Conservation (phyloP, 92 coral and sea anemone genomes). For the Parazoanthus swiftii region DNA sequence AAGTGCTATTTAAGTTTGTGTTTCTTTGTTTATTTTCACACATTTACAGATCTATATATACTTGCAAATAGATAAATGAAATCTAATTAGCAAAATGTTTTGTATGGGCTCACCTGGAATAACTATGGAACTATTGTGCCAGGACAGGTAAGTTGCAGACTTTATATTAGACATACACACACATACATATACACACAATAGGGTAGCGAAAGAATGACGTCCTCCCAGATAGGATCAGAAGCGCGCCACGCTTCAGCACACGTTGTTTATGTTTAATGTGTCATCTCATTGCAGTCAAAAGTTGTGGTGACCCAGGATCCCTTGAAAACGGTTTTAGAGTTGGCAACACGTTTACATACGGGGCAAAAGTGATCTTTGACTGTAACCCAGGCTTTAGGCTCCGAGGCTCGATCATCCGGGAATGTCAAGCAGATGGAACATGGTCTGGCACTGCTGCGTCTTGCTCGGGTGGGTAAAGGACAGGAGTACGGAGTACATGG, state of each 20-base stretch:
- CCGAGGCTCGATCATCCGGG: conserved; percentile 76
- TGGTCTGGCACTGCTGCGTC: conserved; percentile 87
- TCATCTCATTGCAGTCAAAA: conserved; percentile 60
- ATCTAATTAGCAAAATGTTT: no score
- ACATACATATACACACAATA: no score
- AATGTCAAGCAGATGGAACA: conserved; percentile 77
- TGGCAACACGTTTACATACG: conserved; percentile 80
- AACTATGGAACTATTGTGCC: no score
- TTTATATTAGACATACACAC: no score
- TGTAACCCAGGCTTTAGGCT: conserved; percentile 94
- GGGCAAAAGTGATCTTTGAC: conserved; percentile 70
- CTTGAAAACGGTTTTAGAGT: conserved; percentile 74
- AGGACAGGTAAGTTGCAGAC: no score
- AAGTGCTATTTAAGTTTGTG: no score
- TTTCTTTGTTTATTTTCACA: no score
- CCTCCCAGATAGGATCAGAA: not conserved
- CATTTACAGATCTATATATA: no score
- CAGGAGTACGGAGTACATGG: not conserved
- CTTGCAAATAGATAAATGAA: no score
- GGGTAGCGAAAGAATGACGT: not conserved
- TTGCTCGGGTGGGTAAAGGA: conserved; percentile 60
- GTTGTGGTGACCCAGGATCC: conserved; percentile 83
- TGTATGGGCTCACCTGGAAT: no score
- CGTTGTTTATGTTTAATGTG: not conserved
- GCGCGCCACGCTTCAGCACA: not conserved